Evolutionary conservation across 1,140 invertebrate genomes (phyloP), one percentile per base, ranked within the genome.

Genomic region (Zaprionus davidi): DNA sequence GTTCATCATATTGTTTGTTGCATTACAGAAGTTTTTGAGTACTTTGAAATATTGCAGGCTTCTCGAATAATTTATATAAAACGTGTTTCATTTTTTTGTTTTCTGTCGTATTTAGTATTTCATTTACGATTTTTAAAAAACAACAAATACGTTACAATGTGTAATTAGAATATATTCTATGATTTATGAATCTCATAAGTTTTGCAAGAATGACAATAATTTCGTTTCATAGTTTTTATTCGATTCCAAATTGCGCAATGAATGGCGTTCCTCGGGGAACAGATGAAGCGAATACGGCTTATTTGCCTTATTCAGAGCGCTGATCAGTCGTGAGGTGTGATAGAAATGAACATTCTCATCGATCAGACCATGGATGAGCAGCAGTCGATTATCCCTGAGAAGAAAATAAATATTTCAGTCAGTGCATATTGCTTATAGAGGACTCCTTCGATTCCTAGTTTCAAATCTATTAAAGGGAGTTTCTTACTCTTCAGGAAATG

Each of bases 331-430:
- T 92, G 96, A 97, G 12, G 98, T 99, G 92, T 99, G 98, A 81
- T 96, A 96, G 93, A 99, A 99, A 93, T 99, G 99, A n/a, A 99
- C 99, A 93, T 99, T 99, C 93, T 99, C 99, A 93, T 99, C 99
- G 64, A 99, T 98, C 55, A 99, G 94, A 6, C 99, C 99, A 93
- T 99, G 99, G 79, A 99, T 97, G 46, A 99, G 98, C n/a, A 99
- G 93, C 49, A 99, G 93, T 66, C 98, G 94, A 92, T 98, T 98
- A 92, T 98, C 97, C 91, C 97, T 97, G 91, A 1, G 36, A 22
- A 2, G 72, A 71, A 81, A 49, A 78, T 59, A 66, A 79, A 59
- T 26, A 20, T 12, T 22, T 49, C 13, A 46, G 41, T 46, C 5
- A 46, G 41, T n/a, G 2, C 38, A 15, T 15, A 15, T 15, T 41